phyloP scores from a whole-genome alignment of 1,140 invertebrate genomes.

The Tetragonula clypearis region DNA sequence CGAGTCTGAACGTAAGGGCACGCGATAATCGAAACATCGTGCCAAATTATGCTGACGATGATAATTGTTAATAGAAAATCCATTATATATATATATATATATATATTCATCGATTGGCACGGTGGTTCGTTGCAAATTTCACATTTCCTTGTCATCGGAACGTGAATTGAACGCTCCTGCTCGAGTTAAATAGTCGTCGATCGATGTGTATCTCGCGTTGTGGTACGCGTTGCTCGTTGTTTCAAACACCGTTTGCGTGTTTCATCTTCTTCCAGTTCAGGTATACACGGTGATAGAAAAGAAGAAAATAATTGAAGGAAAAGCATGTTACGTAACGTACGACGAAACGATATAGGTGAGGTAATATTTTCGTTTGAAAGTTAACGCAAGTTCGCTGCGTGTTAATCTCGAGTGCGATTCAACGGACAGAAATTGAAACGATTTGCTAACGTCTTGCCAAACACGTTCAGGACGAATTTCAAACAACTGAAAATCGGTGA shows the following conservation, averaged over 20 bases:
- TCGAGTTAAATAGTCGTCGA: background rate
- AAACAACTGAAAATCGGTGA: conserved; percentile 32
- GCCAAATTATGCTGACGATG: conserved; percentile 37
- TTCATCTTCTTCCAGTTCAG: background rate
- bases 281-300: conserved; percentile 8
- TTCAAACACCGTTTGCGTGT: background rate
- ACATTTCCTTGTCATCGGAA: background rate
- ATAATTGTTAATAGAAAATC: conserved; percentile 15
- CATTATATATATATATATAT: too few relatives aligned
- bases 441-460: background rate
- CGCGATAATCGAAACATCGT: conserved; percentile 33
- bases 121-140: conserved; percentile 1
- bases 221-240: background rate
- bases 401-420: background rate
- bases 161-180: background rate
- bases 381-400: background rate
- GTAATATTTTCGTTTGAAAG: background rate
- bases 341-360: background rate
- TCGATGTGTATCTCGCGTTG: background rate
- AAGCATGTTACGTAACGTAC: conserved; percentile 32
- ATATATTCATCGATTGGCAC: conserved; percentile 22
- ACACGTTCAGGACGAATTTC: background rate
- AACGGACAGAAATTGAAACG: background rate
- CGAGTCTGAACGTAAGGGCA: too few relatives aligned
- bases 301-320: background rate